A percentile compares a stretch with the other conserved stretches of the same genome.
phyloP scores from a whole-genome alignment of 2,113 vertebrate genomes.

The Promerops cafer region DNA sequence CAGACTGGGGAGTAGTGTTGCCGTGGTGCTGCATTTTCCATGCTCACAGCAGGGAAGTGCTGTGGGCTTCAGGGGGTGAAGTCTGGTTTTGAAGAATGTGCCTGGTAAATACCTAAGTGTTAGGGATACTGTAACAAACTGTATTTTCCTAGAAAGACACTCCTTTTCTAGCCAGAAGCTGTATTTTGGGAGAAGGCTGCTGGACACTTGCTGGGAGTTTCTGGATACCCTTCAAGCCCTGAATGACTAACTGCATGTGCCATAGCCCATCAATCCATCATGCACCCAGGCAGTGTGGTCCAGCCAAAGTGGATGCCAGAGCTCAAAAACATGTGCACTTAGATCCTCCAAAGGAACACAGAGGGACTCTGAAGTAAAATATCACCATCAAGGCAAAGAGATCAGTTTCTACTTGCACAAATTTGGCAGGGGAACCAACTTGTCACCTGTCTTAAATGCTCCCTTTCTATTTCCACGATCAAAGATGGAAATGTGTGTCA shows the following conservation, averaged over 20 bases:
- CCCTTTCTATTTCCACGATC: neutral
- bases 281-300: accelerated
- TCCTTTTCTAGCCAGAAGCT: neutral
- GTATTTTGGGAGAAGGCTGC: neutral
- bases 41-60: neutral
- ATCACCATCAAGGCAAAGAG: neutral
- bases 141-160: neutral
- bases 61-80: neutral
- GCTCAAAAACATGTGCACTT: neutral
- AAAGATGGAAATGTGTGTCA: neutral
- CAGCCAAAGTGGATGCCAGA: neutral
- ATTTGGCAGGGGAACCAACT: neutral
- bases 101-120: neutral
- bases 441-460: accelerated
- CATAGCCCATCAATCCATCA: neutral
- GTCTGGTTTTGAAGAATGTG: neutral
- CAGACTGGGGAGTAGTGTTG: neutral
- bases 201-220: neutral
- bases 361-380: neutral
- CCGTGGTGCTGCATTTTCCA: neutral
- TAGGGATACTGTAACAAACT: neutral
- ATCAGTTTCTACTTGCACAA: neutral
- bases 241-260: neutral
- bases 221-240: conserved; percentile 14
- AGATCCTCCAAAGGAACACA: neutral